These are phyloP conservation scores for Thryonomys swinderianus DNA, from an alignment of 2,113 vertebrate genomes.

Conservation along the genomic window DNA sequence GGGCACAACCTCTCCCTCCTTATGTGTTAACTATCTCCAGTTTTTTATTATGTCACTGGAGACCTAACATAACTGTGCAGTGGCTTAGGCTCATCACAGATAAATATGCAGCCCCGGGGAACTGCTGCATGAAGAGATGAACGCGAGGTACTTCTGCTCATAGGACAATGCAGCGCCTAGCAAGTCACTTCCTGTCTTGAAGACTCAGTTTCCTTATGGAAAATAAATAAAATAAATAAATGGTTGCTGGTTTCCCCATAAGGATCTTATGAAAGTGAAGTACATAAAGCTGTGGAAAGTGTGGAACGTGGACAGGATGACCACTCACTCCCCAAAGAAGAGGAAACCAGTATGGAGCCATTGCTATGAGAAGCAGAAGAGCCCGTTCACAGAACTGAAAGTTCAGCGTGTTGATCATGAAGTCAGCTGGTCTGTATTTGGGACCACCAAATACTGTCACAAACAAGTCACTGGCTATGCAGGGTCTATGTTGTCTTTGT, in stretches of 20 bases:
- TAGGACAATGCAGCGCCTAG: background rate
- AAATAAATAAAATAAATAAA: no score
- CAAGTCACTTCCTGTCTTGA: background rate
- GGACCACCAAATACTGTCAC: background rate
- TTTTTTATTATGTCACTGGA: background rate
- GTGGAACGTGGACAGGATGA: background rate
- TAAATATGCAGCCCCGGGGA: rapidly evolving
- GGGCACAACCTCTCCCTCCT: background rate
- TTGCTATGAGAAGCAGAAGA: background rate
- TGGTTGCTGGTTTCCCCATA: background rate
- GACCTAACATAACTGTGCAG: rapidly evolving
- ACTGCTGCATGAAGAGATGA: rapidly evolving
- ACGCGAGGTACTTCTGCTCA: rapidly evolving
- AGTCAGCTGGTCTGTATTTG: background rate
- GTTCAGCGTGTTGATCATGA: rapidly evolving
- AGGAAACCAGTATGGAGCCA: background rate
- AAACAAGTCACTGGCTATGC: background rate
- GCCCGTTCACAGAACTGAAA: background rate
- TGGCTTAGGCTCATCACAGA: rapidly evolving
- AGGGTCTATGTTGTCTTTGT: background rate
- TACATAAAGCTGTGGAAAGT: background rate
- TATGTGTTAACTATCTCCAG: no score
- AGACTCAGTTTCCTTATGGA: background rate
- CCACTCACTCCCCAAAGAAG: no score
- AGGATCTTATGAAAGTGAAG: background rate